Evolutionary conservation across 2,888 invertebrate genomes (phyloP).

Genomic region (Linnaemya tessellans): DNA sequence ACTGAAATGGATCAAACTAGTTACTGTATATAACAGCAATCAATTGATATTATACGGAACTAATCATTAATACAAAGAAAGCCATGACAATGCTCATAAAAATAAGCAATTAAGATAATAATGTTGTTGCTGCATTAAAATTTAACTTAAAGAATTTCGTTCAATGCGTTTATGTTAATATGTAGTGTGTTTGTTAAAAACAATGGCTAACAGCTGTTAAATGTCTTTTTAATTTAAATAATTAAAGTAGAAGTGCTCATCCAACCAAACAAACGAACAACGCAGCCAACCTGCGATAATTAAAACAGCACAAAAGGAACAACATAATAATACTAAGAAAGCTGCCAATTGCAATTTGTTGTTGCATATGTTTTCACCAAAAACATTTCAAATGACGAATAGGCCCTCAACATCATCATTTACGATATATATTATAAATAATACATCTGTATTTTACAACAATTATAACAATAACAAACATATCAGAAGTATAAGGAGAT

Average conservation of each 20-base stretch:
- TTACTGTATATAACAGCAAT: not conserved
- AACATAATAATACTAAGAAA: slow-evolving; percentile 33
- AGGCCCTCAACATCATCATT: slow-evolving; percentile 64
- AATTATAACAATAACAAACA: slow-evolving; percentile 37
- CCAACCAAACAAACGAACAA: slow-evolving; percentile 40
- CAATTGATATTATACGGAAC: slow-evolving; percentile 22
- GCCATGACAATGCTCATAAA: slow-evolving; percentile 12
- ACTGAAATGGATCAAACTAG: slow-evolving; percentile 15
- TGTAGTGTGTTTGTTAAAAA: slow-evolving; percentile 25
- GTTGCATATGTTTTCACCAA: slow-evolving; percentile 64
- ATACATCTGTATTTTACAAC: slow-evolving; percentile 51
- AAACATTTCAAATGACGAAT: slow-evolving; percentile 69
- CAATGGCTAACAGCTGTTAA: slow-evolving; percentile 66
- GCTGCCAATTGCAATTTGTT: slow-evolving; percentile 72
- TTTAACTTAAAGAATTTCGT: slow-evolving; percentile 22
- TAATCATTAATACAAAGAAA: slow-evolving; percentile 28
- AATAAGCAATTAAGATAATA: not conserved
- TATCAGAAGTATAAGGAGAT: slow-evolving; percentile 17
- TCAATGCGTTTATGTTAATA: slow-evolving; percentile 27
- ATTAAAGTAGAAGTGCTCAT: slow-evolving; percentile 54
- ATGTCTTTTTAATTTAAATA: slow-evolving; percentile 66
- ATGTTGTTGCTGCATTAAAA: slow-evolving; percentile 7
- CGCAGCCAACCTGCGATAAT: slow-evolving; percentile 38
- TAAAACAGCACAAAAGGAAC: slow-evolving; percentile 50
- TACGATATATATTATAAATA: slow-evolving; percentile 59